Evolutionary conservation across 1,140 invertebrate genomes (phyloP), one percentile per base, ranked within the genome.

Genomic region (Macrobrachium nipponense): DNA sequence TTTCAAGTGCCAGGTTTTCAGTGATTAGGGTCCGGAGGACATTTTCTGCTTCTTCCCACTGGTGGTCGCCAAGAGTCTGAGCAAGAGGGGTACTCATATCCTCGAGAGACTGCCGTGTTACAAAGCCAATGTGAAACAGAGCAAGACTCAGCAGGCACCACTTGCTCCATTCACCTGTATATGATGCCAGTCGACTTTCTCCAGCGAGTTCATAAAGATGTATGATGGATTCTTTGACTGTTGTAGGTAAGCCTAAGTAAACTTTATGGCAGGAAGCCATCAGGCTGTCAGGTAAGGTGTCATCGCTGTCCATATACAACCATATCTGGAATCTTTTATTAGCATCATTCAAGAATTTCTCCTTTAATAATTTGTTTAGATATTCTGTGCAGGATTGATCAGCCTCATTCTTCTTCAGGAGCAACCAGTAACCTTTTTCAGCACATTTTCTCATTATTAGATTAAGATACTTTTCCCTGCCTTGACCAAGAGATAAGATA

Each of bases 31-130:
- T 61, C 20, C 88, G 51, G 3, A 89, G 78, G 2, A 58, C 20
- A 58, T 61, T 70, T 80, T 89, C 88, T 20, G 86, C 81, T 78
- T 89, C 86, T 60, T 82, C 64, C 88, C 88, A 89, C 73, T 89
- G 86, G 61, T 64, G 11, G 43, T 89, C 88, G 12, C 85, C 82
- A 4, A 89, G 72, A 18, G 61, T 62, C 18, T 78, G 77, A 6
- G 83, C 79, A 27, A 87, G 61, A 51, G 81, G 75, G 15, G 81
- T 80, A 51, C 51, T 64, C 72, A 84, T 80, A 20, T 83, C 76
- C 14, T 79, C 80, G 5, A 89, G 61, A 14, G 82, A 79, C 68
- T 89, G 88, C 14, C 88, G 81, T 15, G 85, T 84, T 59, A 87
- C 83, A 68, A 89, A 85, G 1, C 77, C 86, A 23, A 87, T 87